phyloP scores from a whole-genome alignment of 2,797 vertebrate genomes.

The Nyctibius grandis region DNA sequence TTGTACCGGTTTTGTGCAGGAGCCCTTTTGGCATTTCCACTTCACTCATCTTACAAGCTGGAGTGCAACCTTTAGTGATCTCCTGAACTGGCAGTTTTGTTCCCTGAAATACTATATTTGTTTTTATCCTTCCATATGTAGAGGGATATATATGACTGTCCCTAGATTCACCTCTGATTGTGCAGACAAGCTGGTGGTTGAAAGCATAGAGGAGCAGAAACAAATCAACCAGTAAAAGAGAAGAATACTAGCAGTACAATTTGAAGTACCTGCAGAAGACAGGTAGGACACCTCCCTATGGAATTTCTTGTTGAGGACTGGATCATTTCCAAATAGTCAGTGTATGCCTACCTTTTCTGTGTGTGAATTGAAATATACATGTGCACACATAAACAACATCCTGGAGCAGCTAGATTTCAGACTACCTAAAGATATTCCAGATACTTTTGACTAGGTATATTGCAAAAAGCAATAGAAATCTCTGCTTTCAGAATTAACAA shows the following conservation, averaged over 20 bases:
- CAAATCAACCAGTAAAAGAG: background rate
- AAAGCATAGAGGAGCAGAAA: background rate
- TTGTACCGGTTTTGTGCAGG: background rate
- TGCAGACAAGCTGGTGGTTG: background rate
- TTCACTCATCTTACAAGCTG: background rate
- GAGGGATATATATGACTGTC: background rate
- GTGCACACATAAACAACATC: background rate
- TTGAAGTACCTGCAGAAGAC: background rate
- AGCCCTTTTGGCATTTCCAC: slow-evolving; percentile 24
- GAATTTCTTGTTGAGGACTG: background rate
- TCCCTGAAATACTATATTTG: slow-evolving; percentile 4
- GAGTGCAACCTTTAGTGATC: background rate
- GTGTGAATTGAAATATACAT: background rate
- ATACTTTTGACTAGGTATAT: background rate
- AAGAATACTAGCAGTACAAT: background rate
- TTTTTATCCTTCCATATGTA: background rate
- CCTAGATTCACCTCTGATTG: slow-evolving; percentile 6
- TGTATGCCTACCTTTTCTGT: background rate
- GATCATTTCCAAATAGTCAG: background rate
- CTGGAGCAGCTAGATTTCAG: background rate
- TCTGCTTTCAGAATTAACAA: background rate
- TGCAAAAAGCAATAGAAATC: background rate
- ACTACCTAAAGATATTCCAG: background rate
- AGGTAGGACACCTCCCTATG: background rate
- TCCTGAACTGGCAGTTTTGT: background rate